phyloP scores from a whole-genome alignment of 1,140 invertebrate species.

The Saccostrea cuccullata region DNA sequence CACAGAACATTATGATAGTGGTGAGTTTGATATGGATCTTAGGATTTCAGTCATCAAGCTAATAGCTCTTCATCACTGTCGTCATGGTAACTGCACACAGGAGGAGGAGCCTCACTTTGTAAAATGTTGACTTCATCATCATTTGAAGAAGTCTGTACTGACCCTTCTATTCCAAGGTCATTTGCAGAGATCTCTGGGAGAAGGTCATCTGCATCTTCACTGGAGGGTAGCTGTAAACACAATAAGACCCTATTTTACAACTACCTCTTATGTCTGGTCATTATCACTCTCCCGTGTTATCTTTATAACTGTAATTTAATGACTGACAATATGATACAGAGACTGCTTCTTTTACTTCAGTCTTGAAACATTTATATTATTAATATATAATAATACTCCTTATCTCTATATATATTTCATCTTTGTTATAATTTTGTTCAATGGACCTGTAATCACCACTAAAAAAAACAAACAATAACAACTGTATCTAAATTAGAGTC shows the following conservation, averaged over 20 bases:
- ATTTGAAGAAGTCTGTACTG: conserved; percentile 45
- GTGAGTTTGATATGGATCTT: neutral
- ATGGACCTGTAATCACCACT: too few species aligned
- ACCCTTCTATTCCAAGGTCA: conserved; percentile 6
- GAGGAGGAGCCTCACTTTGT: conserved; percentile 50
- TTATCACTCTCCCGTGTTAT: too few species aligned
- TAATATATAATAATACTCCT: too few species aligned
- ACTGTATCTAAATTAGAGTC: too few species aligned
- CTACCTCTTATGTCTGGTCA: too few species aligned
- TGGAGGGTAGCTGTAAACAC: conserved; percentile 3
- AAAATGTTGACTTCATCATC: conserved; percentile 57
- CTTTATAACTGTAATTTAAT: too few species aligned
- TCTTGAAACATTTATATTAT: too few species aligned
- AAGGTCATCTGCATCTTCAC: conserved; percentile 39
- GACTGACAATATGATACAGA: too few species aligned
- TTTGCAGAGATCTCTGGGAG: neutral
- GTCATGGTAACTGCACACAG: conserved; percentile 63
- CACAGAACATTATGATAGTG: neutral
- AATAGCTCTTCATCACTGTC: conserved; percentile 71
- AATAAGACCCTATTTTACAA: neutral
- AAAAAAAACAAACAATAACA: too few species aligned
- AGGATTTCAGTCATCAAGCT: conserved; percentile 44
- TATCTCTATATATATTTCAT: too few species aligned
- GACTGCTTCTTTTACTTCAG: too few species aligned
- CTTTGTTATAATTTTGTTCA: too few species aligned